A percentile compares a stretch with the other conserved stretches of the same genome.
These are phyloP conservation scores for Passer domesticus DNA, from an alignment of 2,113 vertebrate genomes.

Conservation along the genomic window DNA sequence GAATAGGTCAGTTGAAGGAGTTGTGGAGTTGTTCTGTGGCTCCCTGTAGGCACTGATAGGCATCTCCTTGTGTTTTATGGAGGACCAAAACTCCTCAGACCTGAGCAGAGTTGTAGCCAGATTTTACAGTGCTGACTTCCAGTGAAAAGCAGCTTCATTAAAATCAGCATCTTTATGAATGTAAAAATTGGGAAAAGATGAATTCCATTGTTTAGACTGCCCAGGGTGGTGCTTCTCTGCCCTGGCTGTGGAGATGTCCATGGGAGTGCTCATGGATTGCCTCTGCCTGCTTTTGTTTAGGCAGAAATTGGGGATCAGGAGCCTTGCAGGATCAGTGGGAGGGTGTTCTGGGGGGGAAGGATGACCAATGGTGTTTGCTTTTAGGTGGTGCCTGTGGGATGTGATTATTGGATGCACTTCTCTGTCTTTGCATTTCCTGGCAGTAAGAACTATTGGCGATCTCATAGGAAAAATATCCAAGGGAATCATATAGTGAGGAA, in stretches of 20 bases:
- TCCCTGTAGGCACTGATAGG: neutral
- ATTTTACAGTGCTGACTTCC: neutral
- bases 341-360: neutral
- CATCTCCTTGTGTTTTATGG: neutral
- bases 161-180: neutral
- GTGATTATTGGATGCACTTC: neutral
- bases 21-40: neutral
- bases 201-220: neutral
- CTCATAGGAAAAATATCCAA: neutral
- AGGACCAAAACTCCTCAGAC: neutral
- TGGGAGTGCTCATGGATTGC: neutral
- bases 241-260: neutral
- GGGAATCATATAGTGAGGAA: neutral
- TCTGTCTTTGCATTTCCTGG: neutral
- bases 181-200: neutral
- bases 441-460: neutral
- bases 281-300: neutral
- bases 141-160: neutral
- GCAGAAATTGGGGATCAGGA: neutral
- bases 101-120: neutral
- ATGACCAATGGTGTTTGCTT: neutral
- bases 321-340: neutral
- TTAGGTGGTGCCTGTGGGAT: neutral
- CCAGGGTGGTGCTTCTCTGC: neutral
- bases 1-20: neutral